Conservation (phyloP, 2,113 vertebrate genomes). For the Peromyscus californicus region DNA sequence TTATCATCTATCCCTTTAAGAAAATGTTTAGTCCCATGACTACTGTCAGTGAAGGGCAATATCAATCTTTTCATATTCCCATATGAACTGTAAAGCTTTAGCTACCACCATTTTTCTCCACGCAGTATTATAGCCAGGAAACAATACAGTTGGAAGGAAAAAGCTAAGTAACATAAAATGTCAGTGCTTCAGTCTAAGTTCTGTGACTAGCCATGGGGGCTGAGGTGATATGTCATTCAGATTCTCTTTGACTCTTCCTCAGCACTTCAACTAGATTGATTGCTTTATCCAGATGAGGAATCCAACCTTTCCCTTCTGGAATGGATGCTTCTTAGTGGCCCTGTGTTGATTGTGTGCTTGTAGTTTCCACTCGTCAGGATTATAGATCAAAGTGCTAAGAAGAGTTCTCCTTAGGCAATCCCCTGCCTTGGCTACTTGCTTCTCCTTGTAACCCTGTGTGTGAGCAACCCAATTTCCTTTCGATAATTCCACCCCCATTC, state of each 20-base stretch:
- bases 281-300: neutral
- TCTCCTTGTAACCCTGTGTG: neutral
- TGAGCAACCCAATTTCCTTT: neutral
- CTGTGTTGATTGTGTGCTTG: constrained; percentile 6
- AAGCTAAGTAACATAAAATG: neutral
- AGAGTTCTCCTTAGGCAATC: neutral
- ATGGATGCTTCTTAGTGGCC: neutral
- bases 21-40: neutral
- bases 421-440: neutral
- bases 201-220: neutral
- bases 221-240: constrained; percentile 1
- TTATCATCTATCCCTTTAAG: constrained; percentile 14
- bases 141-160: neutral
- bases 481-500: neutral
- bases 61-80: neutral
- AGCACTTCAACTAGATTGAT: neutral
- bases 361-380: constrained; percentile 9
- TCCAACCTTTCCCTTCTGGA: neutral
- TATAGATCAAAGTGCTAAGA: neutral
- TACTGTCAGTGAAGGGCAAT: neutral
- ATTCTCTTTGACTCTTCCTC: constrained; percentile 15
- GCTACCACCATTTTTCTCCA: neutral
- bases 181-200: neutral
- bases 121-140: neutral
- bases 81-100: constrained; percentile 9